These are phyloP conservation scores for Brachionus asplanchnoidis DNA, from an alignment of 1,140 invertebrate genomes.

Conservation along the genomic window DNA sequence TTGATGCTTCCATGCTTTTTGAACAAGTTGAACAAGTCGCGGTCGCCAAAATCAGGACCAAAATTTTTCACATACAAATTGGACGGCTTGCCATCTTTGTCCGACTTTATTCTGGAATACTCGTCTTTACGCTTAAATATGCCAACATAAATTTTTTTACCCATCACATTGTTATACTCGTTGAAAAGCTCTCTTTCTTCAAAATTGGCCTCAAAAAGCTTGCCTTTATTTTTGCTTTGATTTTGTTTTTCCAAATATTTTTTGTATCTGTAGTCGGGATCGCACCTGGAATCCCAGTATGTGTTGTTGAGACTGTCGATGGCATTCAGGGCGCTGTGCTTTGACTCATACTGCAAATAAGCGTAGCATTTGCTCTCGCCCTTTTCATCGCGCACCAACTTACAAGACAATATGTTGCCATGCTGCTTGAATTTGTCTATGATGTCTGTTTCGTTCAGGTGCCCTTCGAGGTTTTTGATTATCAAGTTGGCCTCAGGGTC, in stretches of 20 bases:
- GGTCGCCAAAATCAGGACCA: constrained; percentile 29
- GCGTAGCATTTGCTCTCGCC: constrained; percentile 33
- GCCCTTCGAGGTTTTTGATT: constrained; percentile 28
- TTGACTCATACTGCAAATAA: constrained; percentile 34
- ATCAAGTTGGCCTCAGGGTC: constrained; percentile 38
- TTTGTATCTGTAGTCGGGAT: constrained; percentile 37
- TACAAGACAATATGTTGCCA: constrained; percentile 21
- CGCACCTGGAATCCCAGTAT: constrained; percentile 23
- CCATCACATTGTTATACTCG: neutral
- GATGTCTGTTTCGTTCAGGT: constrained; percentile 12
- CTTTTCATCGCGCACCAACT: constrained; percentile 16
- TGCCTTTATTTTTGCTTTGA: neutral
- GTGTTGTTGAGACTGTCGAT: constrained; percentile 28
- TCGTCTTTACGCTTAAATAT: constrained; percentile 34
- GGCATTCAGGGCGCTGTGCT: constrained; percentile 3
- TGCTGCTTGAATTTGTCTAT: constrained; percentile 4
- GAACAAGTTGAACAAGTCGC: constrained; percentile 33
- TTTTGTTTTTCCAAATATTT: neutral
- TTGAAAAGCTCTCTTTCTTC: neutral
- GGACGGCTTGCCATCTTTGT: constrained; percentile 29
- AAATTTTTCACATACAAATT: constrained; percentile 42
- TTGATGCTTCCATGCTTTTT: constrained; percentile 31
- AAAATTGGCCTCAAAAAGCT: neutral
- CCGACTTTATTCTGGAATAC: constrained; percentile 18
- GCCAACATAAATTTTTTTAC: constrained; percentile 40